phyloP scores from a whole-genome alignment of 2,797 vertebrate genomes.

The Capromys pilorides region DNA sequence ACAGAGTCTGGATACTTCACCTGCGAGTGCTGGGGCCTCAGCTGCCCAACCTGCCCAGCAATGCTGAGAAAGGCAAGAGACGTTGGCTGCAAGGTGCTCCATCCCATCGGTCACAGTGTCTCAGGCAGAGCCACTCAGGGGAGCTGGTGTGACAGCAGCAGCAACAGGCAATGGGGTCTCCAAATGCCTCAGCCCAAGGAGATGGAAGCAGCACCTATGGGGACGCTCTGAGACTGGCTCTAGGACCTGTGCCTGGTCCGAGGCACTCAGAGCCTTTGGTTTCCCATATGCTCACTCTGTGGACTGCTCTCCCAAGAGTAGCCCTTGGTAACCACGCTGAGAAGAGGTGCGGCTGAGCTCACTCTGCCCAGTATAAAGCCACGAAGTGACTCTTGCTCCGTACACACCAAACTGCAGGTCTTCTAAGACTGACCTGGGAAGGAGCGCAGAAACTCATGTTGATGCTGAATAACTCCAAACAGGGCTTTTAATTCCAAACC shows the following conservation, averaged over 20 bases:
- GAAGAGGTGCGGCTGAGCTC: neutral
- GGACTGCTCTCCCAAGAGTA: neutral
- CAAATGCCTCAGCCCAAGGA: neutral
- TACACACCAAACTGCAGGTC: neutral
- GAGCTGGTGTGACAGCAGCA: neutral
- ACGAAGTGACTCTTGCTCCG: neutral
- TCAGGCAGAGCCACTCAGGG: neutral
- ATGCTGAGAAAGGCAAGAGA: neutral
- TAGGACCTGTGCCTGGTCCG: neutral
- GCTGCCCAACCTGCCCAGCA: neutral
- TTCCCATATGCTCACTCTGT: neutral
- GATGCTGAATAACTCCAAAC: conserved; percentile 56
- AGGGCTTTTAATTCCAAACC: conserved; percentile 78
- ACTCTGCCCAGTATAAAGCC: neutral
- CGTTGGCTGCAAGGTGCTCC: neutral
- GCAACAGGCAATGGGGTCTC: neutral
- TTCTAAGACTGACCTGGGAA: neutral
- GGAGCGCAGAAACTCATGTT: conserved; percentile 54
- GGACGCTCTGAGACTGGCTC: neutral
- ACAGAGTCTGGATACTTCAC: neutral
- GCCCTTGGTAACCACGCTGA: conserved; percentile 16
- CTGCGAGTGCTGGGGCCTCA: too few relatives aligned
- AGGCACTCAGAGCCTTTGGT: neutral
- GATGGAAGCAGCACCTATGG: neutral
- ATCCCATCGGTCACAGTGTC: neutral